Evolutionary conservation across 2,888 invertebrate species (phyloP), one percentile per base, ranked within the genome.

Genomic region (Diplazon laetatorius): DNA sequence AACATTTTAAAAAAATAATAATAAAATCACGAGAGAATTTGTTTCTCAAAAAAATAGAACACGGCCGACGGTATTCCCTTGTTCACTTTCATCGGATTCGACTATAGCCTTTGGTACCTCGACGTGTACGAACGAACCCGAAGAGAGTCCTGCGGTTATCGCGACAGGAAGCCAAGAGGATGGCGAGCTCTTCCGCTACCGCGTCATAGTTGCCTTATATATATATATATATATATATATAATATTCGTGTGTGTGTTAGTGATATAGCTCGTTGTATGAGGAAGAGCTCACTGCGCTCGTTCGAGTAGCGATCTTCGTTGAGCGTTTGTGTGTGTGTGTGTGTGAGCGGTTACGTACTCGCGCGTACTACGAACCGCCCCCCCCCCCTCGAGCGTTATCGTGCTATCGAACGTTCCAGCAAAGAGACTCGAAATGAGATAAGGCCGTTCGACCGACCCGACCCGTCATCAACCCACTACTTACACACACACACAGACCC

Each of bases 151-250:
- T 66, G 76, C 52, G 78, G 69, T n/a, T 82, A 82, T 82, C 80
- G 75, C 65, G 44, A 80, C 78, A 75, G 82, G 83, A 82, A 83
- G 82, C 70, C 69, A 80, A 80, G 74, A 80, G 77, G 63, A 57
- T 35, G 70, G 66, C 71, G 48, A 42, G 52, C 48, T 39, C 57
- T 37, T 46, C 59, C 57, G 52, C 39, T 35, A 60, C 44, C 42
- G 42, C 65, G 25, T 68, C 72, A 50, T 42, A 52, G 65, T 59
- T 59, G 44, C 10, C 12, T 35, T 2, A n/a, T 9, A n/a, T 8
- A 25, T 62, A 16, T 39, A 9, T 30, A 20, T 46, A 20, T 48
- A 35, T 18, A 14, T 52, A 20, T n/a, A 39, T 10, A 59, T 57
- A 35, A 25, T 3, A 37, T 18, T 57, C 10, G 37, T 57, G 22